phyloP scores from a whole-genome alignment of 2,888 invertebrate species.

The Eueremaeus valkanovi region DNA sequence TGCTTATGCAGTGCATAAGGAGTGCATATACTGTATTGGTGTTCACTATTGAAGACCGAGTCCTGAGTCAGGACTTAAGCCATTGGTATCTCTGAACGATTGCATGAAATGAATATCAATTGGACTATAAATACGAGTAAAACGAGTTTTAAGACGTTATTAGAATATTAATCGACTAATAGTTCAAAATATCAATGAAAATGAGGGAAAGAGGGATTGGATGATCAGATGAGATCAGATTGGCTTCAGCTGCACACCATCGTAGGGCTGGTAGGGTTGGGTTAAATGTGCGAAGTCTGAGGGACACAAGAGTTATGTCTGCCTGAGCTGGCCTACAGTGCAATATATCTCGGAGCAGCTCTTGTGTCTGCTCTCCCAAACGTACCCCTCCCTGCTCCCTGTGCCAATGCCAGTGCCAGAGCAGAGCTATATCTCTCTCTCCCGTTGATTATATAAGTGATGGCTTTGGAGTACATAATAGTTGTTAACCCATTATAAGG shows the following conservation, averaged over 20 bases:
- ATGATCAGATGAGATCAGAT: conserved; percentile 23
- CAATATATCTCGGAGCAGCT: not conserved
- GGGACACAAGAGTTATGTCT: not conserved
- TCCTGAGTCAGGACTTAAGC: not conserved
- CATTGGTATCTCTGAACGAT: not conserved
- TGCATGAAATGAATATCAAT: conserved; percentile 35
- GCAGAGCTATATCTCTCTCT: conserved; percentile 15
- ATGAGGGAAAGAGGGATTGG: conserved; percentile 9
- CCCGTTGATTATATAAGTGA: conserved; percentile 35
- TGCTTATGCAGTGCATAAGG: too few relatives aligned
- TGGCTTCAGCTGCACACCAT: not conserved
- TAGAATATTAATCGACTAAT: conserved; percentile 34
- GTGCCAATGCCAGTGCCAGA: not conserved
- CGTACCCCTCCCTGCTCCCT: conserved; percentile 28
- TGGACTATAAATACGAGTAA: conserved; percentile 33
- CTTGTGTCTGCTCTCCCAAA: conserved; percentile 11
- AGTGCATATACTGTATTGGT: too few relatives aligned
- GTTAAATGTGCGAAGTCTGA: too few relatives aligned
- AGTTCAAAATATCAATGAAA: conserved; percentile 27
- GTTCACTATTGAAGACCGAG: too few relatives aligned
- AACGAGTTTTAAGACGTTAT: conserved; percentile 29
- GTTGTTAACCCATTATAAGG: conserved; percentile 28
- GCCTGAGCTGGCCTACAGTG: not conserved
- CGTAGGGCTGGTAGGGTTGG: conserved; percentile 8
- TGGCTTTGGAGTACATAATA: conserved; percentile 22